Conservation (phyloP, 2,113 vertebrate genomes). For the Eretmochelys imbricata region DNA sequence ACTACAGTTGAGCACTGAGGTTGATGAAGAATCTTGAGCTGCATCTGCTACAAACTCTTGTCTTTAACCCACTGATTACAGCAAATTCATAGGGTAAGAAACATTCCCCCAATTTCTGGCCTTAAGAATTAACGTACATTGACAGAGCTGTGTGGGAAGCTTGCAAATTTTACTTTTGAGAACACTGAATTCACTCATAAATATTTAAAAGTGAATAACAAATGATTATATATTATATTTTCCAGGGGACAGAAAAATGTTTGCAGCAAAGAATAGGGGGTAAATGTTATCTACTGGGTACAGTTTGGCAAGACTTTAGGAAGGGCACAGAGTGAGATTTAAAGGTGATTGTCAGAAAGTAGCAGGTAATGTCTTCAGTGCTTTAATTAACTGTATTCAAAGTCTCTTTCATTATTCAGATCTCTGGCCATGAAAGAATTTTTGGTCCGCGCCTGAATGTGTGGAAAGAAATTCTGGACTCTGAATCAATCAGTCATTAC, state of each 20-base stretch:
- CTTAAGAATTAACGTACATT: not conserved
- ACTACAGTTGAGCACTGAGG: not conserved
- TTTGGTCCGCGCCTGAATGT: not conserved
- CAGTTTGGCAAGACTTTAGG: not conserved
- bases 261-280: not conserved
- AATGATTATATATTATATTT: not conserved
- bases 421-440: not conserved
- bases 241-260: not conserved
- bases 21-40: not conserved
- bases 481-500: not conserved
- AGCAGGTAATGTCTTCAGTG: not conserved
- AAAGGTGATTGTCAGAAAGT: not conserved
- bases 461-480: not conserved
- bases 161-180: not conserved
- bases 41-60: not conserved
- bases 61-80: not conserved
- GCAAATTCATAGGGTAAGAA: not conserved
- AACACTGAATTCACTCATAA: not conserved
- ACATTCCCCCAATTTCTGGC: slow-evolving; percentile 6
- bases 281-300: not conserved
- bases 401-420: not conserved
- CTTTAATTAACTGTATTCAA: slow-evolving; percentile 19
- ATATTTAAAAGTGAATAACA: slow-evolving; percentile 29
- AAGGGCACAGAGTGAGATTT: not conserved
- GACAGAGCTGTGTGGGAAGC: not conserved